Evolutionary conservation across 2,113 vertebrate genomes (phyloP).

Genomic region (Electrona antarctica): DNA sequence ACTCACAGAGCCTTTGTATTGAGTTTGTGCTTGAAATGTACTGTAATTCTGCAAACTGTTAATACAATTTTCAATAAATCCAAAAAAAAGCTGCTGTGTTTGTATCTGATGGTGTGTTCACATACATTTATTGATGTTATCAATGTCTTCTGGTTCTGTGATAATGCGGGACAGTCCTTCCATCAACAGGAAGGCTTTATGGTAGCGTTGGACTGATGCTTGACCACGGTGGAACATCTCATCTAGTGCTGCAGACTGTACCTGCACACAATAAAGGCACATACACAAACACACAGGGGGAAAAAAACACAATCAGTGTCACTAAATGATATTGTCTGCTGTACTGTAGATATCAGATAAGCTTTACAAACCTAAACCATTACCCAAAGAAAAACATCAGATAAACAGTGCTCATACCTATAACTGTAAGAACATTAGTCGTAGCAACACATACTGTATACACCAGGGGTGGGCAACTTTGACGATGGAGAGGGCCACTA

Average conservation of each 20-base stretch:
- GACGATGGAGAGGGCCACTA: too few relatives aligned
- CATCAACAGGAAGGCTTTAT: slow-evolving; percentile 91
- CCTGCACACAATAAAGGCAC: slow-evolving; percentile 68
- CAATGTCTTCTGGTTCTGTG: slow-evolving; percentile 83
- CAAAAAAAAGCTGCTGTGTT: background rate
- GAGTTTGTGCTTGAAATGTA: too few relatives aligned
- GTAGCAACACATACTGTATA: too few relatives aligned
- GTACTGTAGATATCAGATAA: background rate
- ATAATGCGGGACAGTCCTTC: slow-evolving; percentile 89
- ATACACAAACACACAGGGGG: slow-evolving; percentile 8
- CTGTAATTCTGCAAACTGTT: too few relatives aligned
- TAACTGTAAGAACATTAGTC: background rate
- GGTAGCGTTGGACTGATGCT: slow-evolving; percentile 87
- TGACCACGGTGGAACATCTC: slow-evolving; percentile 92
- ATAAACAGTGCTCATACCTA: background rate
- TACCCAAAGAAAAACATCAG: background rate
- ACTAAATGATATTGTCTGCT: background rate
- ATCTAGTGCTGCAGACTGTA: slow-evolving; percentile 90
- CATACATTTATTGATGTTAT: slow-evolving; percentile 88
- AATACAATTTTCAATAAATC: too few relatives aligned
- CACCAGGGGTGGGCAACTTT: too few relatives aligned
- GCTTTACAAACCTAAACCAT: background rate
- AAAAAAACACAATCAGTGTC: background rate
- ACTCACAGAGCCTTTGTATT: too few relatives aligned
- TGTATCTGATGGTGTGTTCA: slow-evolving; percentile 6